Evolutionary conservation across 2,888 invertebrate genomes (phyloP).

Genomic region (Peribatodes rhomboidaria): DNA sequence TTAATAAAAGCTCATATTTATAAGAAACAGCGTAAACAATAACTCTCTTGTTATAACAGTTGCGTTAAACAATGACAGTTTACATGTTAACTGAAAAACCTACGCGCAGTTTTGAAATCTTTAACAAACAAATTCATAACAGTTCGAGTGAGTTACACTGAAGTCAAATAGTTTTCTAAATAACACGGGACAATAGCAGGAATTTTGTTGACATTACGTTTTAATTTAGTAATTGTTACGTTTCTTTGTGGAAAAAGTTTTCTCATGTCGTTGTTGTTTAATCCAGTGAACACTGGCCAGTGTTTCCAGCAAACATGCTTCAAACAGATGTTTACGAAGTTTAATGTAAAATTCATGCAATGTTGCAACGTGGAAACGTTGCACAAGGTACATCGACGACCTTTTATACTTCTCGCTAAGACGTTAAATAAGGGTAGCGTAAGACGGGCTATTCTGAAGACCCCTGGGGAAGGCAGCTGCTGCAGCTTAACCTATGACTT

Average conservation of each 20-base stretch:
- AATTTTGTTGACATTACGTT: constrained; percentile 60
- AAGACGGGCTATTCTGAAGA: too few relatives aligned
- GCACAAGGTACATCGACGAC: too few relatives aligned
- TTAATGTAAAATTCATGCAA: too few relatives aligned
- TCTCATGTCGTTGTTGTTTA: constrained; percentile 19
- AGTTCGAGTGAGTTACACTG: constrained; percentile 59
- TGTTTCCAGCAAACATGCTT: too few relatives aligned
- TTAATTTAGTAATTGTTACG: constrained; percentile 30
- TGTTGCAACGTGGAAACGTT: too few relatives aligned
- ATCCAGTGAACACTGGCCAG: neutral
- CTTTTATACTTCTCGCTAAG: too few relatives aligned
- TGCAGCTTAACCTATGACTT: too few relatives aligned
- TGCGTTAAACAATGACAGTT: constrained; percentile 79
- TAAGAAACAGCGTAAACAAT: constrained; percentile 63
- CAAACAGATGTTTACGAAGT: too few relatives aligned
- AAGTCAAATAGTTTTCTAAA: constrained; percentile 74
- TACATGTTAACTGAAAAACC: constrained; percentile 76
- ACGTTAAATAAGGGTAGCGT: too few relatives aligned
- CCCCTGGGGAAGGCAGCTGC: too few relatives aligned
- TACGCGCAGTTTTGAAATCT: constrained; percentile 70
- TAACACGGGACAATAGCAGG: constrained; percentile 64
- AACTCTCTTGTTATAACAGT: constrained; percentile 65
- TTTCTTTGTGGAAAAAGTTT: constrained; percentile 35
- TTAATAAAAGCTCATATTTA: constrained; percentile 42
- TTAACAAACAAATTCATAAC: constrained; percentile 69